Evolutionary conservation across 1,140 invertebrate genomes (phyloP).

Genomic region (Gerris buenoi): DNA sequence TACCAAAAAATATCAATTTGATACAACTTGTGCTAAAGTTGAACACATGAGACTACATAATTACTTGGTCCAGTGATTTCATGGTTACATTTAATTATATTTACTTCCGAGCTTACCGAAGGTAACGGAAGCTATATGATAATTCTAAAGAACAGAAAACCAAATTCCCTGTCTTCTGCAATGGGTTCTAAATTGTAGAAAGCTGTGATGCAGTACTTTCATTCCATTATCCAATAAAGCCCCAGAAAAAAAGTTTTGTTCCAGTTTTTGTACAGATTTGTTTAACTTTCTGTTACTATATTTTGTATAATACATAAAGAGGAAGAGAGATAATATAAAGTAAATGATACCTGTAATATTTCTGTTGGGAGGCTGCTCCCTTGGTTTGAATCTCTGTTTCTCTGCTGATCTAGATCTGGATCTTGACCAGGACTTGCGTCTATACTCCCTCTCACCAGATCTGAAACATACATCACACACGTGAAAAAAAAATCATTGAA

Average conservation of each 20-base stretch:
- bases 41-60: too few species aligned
- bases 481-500: background rate
- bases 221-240: background rate
- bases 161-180: too few species aligned
- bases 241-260: background rate
- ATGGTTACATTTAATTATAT: too few species aligned
- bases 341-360: background rate
- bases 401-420: background rate
- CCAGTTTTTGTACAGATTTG: background rate
- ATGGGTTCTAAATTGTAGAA: too few species aligned
- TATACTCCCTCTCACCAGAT: background rate
- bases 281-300: background rate
- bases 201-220: too few species aligned
- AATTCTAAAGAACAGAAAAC: too few species aligned
- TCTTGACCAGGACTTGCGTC: background rate
- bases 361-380: background rate
- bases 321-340: background rate
- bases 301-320: background rate
- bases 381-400: background rate
- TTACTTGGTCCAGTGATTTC: too few species aligned
- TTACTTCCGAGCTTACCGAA: too few species aligned
- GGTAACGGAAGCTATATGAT: too few species aligned
- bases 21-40: too few species aligned
- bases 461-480: background rate
- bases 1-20: too few species aligned